Conservation (phyloP, 2,113 vertebrate species). For the Alaudala cheleensis region DNA sequence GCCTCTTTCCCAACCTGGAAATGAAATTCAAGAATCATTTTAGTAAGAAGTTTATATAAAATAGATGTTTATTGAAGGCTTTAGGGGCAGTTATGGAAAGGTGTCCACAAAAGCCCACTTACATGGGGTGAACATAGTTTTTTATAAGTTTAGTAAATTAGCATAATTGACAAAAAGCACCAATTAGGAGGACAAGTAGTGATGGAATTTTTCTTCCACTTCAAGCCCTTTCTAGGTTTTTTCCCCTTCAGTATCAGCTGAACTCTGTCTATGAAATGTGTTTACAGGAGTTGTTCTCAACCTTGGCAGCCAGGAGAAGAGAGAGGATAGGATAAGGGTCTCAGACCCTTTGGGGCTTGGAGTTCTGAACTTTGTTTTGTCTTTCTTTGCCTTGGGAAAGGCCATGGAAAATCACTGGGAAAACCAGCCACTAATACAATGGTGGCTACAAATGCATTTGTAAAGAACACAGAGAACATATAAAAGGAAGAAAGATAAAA, state of each 20-base stretch:
- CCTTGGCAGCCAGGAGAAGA: not conserved
- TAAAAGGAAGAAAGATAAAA: not conserved
- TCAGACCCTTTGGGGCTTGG: not conserved
- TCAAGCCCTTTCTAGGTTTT: not conserved
- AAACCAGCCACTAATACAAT: not conserved
- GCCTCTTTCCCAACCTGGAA: not conserved
- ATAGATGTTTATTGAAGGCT: not conserved
- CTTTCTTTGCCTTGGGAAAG: not conserved
- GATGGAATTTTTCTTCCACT: not conserved
- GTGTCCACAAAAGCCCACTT: not conserved
- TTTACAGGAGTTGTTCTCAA: not conserved
- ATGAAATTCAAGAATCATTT: not conserved
- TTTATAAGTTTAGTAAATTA: not conserved
- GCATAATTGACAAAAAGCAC: not conserved
- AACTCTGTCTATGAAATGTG: not conserved
- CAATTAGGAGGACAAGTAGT: not conserved
- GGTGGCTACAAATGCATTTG: too few species aligned
- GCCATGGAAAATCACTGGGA: not conserved
- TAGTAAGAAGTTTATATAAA: not conserved
- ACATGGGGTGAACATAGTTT: not conserved
- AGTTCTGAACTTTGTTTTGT: not conserved
- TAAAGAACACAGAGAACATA: too few species aligned
- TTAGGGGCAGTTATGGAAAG: not conserved
- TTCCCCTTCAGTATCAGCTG: not conserved
- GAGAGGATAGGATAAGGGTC: too few species aligned